Percentiles rank a stretch among this genome's conserved stretches.
These are phyloP conservation scores for Sorex araneus DNA, from an alignment of 2,113 vertebrate species.

Conservation along the genomic window DNA sequence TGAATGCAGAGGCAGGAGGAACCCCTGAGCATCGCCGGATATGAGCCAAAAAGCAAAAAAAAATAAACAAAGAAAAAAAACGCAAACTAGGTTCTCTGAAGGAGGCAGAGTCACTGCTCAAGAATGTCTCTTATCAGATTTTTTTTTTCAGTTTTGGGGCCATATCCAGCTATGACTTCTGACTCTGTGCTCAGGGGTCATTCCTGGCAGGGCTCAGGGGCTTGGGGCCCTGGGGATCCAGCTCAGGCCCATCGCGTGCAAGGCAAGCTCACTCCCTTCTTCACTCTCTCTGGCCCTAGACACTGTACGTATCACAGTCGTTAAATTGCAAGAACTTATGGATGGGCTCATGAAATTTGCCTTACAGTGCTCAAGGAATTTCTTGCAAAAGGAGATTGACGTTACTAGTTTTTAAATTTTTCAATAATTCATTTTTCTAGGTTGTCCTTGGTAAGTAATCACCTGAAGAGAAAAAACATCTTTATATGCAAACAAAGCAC, in stretches of 20 bases:
- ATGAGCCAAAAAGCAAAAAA: too few relatives aligned
- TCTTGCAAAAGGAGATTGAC: not conserved
- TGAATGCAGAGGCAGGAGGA: too few relatives aligned
- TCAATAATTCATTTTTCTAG: slow-evolving; percentile 34
- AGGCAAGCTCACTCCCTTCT: too few relatives aligned
- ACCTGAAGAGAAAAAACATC: not conserved
- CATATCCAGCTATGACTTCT: too few relatives aligned
- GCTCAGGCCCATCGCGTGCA: too few relatives aligned
- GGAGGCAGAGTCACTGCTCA: not conserved
- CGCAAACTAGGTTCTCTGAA: not conserved
- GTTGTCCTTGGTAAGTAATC: not conserved
- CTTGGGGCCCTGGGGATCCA: too few relatives aligned
- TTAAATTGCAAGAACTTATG: slow-evolving; percentile 30
- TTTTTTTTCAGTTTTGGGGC: too few relatives aligned
- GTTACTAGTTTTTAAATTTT: not conserved
- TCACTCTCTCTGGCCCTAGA: not conserved
- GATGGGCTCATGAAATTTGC: not conserved
- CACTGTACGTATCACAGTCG: slow-evolving; percentile 6
- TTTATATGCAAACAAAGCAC: not conserved
- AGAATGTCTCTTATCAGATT: not conserved
- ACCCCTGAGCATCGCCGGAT: too few relatives aligned
- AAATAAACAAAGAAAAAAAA: too few relatives aligned
- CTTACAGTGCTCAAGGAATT: not conserved
- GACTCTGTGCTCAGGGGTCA: too few relatives aligned
- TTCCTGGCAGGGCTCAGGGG: too few relatives aligned